Base-by-base conservation (phyloP, 2,113 vertebrate species). In the Rhabdomys dilectus region DNA sequence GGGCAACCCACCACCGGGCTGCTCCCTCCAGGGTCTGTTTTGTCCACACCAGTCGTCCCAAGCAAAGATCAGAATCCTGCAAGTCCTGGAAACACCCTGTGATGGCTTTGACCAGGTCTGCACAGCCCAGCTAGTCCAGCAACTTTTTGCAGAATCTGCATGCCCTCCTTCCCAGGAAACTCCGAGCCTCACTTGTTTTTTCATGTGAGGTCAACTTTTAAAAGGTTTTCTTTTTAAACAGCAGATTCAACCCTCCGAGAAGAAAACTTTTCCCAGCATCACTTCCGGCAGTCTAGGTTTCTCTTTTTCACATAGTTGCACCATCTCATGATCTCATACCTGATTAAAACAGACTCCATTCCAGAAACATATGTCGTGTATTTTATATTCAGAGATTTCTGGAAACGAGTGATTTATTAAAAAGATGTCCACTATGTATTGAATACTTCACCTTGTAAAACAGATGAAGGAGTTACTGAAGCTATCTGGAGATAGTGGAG, bases 281-380 rank as follows among this genome's bases (percentile, higher is more conserved):
- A 24, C 16, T 58, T 48, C 13, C 26, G 36, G 21, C 66, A 72
- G 26, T 53, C 80, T 70, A 68, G 13, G 26, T 60, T 92, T 93
- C 88, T 7, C 39, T 66, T 91, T n/a, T 51, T 64, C 19, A 90
- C 68, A 39, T 29, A 21, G 16, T 34, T 73, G 39, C 9, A 29
- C 36, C 6, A 21, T 60, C 10, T 42, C 22, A 60, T 3, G 8
- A 22, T 93, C 66, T 60, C 22, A 1, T 48, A 36, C 24, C 5
- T 39, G 2, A 56, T 64, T 36, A 62, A 48, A 70, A 7, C 48
- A 39, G 17, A n/a, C 0, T 53, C 7, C 5, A 0, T 93, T 68
- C 29, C 13, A 0, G 4, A 5, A 42, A 5, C 3, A 1, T 34
- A 48, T 66, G 12, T 7, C 2, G 45, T 29, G 12, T 11, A 16